phyloP scores from a whole-genome alignment of 2,888 invertebrate genomes.

The Catonia carolina region DNA sequence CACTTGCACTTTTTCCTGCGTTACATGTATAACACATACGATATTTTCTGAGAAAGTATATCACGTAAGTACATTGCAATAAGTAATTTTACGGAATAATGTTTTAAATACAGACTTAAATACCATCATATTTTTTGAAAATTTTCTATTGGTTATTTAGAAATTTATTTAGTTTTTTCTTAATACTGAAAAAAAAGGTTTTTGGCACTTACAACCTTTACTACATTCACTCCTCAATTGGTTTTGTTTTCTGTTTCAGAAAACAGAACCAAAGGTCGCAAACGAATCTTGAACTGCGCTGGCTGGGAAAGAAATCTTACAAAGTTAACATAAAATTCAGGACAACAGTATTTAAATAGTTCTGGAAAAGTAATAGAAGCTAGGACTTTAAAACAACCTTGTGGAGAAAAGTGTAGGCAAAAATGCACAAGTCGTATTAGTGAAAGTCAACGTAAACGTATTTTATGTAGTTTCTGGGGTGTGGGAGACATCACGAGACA shows the following conservation, averaged over 20 bases:
- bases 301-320: neutral
- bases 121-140: no score
- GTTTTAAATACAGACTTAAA: no score
- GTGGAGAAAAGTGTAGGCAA: neutral
- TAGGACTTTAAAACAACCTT: neutral
- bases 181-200: no score
- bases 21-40: no score
- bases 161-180: no score
- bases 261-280: neutral
- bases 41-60: no score
- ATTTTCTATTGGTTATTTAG: no score
- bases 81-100: no score
- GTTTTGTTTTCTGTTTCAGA: neutral
- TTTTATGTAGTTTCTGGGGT: neutral
- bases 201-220: no score
- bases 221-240: no score
- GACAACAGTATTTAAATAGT: neutral
- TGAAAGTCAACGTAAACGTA: neutral
- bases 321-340: neutral
- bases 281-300: neutral
- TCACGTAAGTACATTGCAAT: no score
- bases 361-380: neutral
- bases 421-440: neutral
- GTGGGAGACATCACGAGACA: neutral
- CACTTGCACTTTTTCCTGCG: no score